Base-by-base conservation (phyloP, 1,140 invertebrate species). In the Marisa cornuarietis region DNA sequence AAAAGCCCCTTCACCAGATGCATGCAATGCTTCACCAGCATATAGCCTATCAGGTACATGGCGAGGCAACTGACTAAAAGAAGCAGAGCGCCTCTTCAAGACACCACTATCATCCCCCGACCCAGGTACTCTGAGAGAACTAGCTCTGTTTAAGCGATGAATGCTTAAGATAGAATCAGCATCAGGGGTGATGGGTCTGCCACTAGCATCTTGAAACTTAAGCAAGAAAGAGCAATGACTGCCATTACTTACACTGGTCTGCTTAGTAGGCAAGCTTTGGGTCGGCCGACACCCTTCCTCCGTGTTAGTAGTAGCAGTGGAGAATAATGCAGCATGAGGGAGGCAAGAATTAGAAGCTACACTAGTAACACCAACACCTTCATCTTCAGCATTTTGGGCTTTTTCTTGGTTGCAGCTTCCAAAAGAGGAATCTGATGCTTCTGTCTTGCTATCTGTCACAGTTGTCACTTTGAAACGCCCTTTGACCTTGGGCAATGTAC, bases 381-480 rank as follows among this genome's bases (percentile, higher is more conserved):
- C 61, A 78, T 73, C 80, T 26, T 72, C 71, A 51, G 71, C 76
- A 69, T 51, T 62, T 51, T 79, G 49, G 65, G 16, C 66, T 20
- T 61, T 61, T 68, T 58, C 58, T n/a, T 22, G 76, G 14, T 18
- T n/a, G 51, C 4, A 24, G 76, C 20, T 22, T 31, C 52, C 9
- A 14, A 14, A 16, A 42, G 16, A n/a, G 49, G 22, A 18, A 54
- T 79, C 54, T 24, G 71, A 65, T 54, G 74, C n/a, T 73, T 71
- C 79, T 24, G 62, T 31, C 58, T 71, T 72, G 71, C 63, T 81
- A 52, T 82, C 81, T 52, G 74, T 22, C 16, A 82, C 79, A 6
- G 71, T 80, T 61, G 84, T 83, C 22, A 85, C 84, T 69, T 80
- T 77, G 66, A 85, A 85, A 20, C 84, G 76, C 31, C 84, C 82